phyloP scores from a whole-genome alignment of 2,113 vertebrate species.

The Oryzias woworae region DNA sequence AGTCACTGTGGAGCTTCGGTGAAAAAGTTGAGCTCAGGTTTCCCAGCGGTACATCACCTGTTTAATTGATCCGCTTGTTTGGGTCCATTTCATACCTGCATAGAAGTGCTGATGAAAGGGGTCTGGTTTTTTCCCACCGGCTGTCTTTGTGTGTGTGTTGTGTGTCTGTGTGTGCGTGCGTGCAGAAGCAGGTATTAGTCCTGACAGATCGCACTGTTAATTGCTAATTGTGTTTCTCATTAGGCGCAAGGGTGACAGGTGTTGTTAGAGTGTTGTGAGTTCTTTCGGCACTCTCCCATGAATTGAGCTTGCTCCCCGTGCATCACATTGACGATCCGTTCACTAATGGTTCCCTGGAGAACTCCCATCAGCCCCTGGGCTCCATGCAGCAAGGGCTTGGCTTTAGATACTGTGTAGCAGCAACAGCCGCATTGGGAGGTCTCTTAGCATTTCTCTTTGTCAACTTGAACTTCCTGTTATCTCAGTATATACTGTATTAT shows the following conservation, averaged over 20 bases:
- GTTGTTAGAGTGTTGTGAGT: constrained; percentile 82
- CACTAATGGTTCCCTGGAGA: constrained; percentile 81
- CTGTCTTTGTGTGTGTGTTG: constrained; percentile 2
- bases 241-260: constrained; percentile 83
- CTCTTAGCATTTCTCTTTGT: constrained; percentile 48
- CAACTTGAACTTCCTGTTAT: constrained; percentile 22
- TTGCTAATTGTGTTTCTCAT: constrained; percentile 86
- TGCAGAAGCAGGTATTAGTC: constrained; percentile 76
- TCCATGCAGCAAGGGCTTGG: constrained; percentile 63
- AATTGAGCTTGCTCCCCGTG: constrained; percentile 68
- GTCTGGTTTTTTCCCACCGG: constrained; percentile 21
- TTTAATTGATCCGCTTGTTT: constrained; percentile 66
- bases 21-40: constrained; percentile 50
- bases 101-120: constrained; percentile 67
- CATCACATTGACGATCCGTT: constrained; percentile 63
- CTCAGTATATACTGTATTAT: not conserved
- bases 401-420: constrained; percentile 82
- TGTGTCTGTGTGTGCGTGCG: constrained; percentile 23
- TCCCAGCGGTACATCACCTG: constrained; percentile 72
- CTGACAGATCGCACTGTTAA: constrained; percentile 83
- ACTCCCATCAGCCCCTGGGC: constrained; percentile 79
- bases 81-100: constrained; percentile 64
- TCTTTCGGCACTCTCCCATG: constrained; percentile 70
- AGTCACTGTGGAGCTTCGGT: constrained; percentile 40
- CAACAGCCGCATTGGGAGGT: constrained; percentile 62